Base-by-base conservation (phyloP, 2,888 invertebrate species). In the Rhagophthalmus giganteus region DNA sequence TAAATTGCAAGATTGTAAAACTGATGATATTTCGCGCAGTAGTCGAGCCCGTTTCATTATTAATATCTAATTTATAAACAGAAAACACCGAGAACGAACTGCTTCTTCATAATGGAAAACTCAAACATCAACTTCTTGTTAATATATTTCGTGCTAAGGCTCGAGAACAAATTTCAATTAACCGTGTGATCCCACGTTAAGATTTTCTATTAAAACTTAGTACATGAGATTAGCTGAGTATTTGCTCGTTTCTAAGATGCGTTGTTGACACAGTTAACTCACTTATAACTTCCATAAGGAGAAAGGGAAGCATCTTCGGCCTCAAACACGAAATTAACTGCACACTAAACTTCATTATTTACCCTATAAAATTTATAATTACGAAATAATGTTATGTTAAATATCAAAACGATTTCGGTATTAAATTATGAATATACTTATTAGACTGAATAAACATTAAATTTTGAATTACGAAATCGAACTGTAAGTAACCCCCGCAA, bases 181-280 rank as follows among this genome's bases (percentile, higher is more conserved):
- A 67, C 67, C 61, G 59, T 57, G 60, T 67, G 68, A 69, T 68
- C 67, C 66, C 53, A 60, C 60, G 61, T 62, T 65, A 64, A 65
- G 64, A 66, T 64, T 67, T 67, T 62, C 63, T 63, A 65, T 68
- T 68, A 68, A 68, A 68, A 67, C 65, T 68, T 68, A 59, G 57
- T 61, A 60, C 55, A 56, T 52, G 60, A 61, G 66, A 66, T 66
- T 66, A 65, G 59, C 55, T 55, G 55, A 57, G 54, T 65, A 63
- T 65, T 65, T 64, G 58, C 62, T 59, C 54, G 46, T 39, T 47
- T 16, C 41, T 46, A 50, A 57, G 54, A 50, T 44, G 39, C 53
- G 42, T 45, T 57, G 54, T 54, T 54, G 57, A 54, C 54, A 57
- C 38, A 51, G 50, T 50, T 47, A 57, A 55, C 45, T 55, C 39